Evolutionary conservation across 2,113 vertebrate genomes (phyloP), one percentile per base, ranked within the genome.

Genomic region (Tachysurus fulvidraco): DNA sequence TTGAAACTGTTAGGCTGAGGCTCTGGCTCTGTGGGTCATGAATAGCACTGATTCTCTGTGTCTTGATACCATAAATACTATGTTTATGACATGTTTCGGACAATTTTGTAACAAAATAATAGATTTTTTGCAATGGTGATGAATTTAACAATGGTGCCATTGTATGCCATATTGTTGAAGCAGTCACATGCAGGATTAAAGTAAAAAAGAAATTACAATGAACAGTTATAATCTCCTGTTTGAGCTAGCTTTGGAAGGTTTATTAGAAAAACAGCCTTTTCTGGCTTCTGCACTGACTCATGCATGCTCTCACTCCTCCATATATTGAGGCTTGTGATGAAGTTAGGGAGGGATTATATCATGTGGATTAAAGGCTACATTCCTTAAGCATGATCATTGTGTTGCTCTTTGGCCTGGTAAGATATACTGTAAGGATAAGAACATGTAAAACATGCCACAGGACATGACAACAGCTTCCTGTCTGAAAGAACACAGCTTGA

Each of bases 391-490:
- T 88, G 88, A 93, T 92, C 87, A 88, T 57, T 62, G 76, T 89
- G 88, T 84, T 90, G 89, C 78, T 87, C 23, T 89, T 89, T 80
- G 60, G 69, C 57, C 85, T 54, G 50, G 83, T 76, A 71, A 74
- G 67, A 64, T 36, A 60, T 88, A 83, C 36, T 36, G 36, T 36
- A 36, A 36, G 44, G 30, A 44, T 92, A 87, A 91, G 80, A 85
- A 64, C 74, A 87, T 87, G 92, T 93, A 88, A 93, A 93, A 92
- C 90, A 90, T 89, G 87, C 91, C 65, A 85, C 89, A 93, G 92
- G 93, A 93, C 87, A 91, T 93, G 88, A 88, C 90, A 90, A 91
- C 90, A 92, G 21, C 86, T 91, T 94, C 93, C 93, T 92, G 67
- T 14, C 44, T 67, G 23, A 77, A 54, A 85, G 60, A 79, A 78